A percentile compares a stretch with the other conserved stretches of the same genome.
phyloP scores from a whole-genome alignment of 2,797 vertebrate species.

The Rhinophrynus dorsalis region DNA sequence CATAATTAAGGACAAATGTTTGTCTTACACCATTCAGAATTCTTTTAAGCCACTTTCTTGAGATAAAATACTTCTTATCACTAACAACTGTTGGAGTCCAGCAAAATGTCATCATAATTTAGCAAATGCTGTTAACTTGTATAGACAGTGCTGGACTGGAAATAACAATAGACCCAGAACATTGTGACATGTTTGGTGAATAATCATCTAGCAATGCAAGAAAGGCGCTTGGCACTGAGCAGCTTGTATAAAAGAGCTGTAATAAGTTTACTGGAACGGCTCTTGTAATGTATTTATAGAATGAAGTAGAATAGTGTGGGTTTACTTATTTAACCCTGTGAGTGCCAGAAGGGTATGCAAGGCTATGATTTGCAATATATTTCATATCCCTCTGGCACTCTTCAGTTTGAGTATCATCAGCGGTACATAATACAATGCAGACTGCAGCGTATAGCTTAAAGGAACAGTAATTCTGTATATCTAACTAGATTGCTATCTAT shows the following conservation, averaged over 20 bases:
- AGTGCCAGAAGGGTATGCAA: too few species aligned
- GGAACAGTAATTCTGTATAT: too few species aligned
- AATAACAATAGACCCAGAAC: conserved; percentile 5
- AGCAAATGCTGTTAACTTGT: background rate
- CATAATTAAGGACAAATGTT: conserved; percentile 17
- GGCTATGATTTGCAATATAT: too few species aligned
- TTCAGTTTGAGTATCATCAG: too few species aligned
- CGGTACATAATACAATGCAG: too few species aligned
- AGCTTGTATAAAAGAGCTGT: background rate
- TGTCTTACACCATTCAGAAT: background rate
- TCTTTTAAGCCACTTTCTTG: background rate
- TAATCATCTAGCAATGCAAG: background rate
- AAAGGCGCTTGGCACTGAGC: background rate
- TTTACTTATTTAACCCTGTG: too few species aligned
- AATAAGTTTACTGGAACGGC: conserved; percentile 26
- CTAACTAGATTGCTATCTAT: too few species aligned
- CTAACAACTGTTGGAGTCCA: conserved; percentile 5
- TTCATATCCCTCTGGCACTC: too few species aligned
- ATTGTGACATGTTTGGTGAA: background rate
- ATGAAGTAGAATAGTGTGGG: too few species aligned
- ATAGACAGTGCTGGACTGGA: conserved; percentile 1
- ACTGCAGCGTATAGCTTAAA: too few species aligned
- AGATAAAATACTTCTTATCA: background rate
- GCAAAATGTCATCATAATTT: background rate
- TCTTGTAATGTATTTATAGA: too few species aligned